Evolutionary conservation across 37 sponge, comb jelly and placozoan genomes (phyloP).

Genomic region (Beroe ovata): DNA sequence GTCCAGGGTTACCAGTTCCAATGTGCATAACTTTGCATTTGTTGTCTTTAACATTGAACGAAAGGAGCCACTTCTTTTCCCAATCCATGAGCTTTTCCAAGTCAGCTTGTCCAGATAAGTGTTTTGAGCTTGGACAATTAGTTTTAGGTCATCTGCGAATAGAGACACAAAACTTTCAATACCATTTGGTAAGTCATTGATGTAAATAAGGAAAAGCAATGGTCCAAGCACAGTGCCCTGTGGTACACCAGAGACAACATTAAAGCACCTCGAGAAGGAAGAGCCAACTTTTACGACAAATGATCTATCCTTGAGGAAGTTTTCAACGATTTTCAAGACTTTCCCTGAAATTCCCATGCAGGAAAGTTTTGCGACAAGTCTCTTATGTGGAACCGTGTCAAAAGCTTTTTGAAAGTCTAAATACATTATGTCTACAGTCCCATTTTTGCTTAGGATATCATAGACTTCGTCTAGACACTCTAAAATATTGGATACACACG

Average conservation of each 20-base stretch:
- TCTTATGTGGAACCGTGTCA: conserved; percentile 1
- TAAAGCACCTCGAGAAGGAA: background rate
- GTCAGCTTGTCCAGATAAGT: background rate
- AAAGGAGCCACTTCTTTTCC: conserved; percentile 30
- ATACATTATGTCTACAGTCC: conserved; percentile 6
- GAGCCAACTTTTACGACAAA: background rate
- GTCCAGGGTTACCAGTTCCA: background rate
- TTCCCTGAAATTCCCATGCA: background rate
- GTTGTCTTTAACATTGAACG: conserved; percentile 20
- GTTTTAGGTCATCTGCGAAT: conserved; percentile 30
- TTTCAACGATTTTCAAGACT: background rate
- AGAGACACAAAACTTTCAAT: conserved; percentile 19
- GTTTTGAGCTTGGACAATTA: background rate
- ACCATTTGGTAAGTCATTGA: conserved; percentile 10
- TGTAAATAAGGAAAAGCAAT: conserved; percentile 7
- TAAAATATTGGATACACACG: conserved; percentile 2
- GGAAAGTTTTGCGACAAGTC: background rate
- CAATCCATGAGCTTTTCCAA: background rate
- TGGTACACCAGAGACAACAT: conserved; percentile 25
- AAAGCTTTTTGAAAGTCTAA: conserved; percentile 46
- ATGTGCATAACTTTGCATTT: conserved; percentile 37
- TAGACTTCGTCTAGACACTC: background rate
- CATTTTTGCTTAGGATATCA: background rate
- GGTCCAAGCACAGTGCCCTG: conserved; percentile 34
- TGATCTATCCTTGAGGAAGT: background rate